Conservation (phyloP, 2,888 invertebrate species). For the Acleris laterana region DNA sequence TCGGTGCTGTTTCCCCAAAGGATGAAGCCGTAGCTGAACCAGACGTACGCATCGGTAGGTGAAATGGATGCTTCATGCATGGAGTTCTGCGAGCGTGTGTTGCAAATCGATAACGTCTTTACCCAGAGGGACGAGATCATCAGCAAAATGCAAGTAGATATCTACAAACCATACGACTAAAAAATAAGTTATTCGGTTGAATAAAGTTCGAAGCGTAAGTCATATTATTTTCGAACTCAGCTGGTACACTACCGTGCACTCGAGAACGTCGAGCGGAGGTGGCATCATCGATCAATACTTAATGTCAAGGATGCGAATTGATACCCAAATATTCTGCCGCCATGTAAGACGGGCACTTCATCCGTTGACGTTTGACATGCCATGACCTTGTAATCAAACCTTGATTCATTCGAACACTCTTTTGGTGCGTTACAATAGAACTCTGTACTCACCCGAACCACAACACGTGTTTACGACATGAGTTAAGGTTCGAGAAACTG, state of each 20-base stretch:
- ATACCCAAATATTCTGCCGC: conserved; percentile 38
- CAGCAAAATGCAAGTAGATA: too few relatives aligned
- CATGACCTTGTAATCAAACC: conserved; percentile 43
- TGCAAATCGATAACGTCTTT: too few relatives aligned
- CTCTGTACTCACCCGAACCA: not conserved
- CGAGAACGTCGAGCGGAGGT: conserved; percentile 6
- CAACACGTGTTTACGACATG: too few relatives aligned
- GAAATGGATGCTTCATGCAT: too few relatives aligned
- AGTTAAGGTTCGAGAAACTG: too few relatives aligned
- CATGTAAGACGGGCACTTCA: conserved; percentile 37
- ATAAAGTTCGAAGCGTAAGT: not conserved
- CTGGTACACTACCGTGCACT: conserved; percentile 1
- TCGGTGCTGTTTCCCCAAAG: too few relatives aligned
- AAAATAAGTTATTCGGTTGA: too few relatives aligned
- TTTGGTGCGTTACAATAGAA: conserved; percentile 4
- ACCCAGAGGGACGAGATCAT: too few relatives aligned
- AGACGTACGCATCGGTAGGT: too few relatives aligned
- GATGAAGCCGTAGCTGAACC: too few relatives aligned
- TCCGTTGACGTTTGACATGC: conserved; percentile 42
- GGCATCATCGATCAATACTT: conserved; percentile 41
- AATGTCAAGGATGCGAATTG: conserved; percentile 43
- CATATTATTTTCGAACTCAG: conserved; percentile 3
- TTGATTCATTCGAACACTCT: conserved; percentile 32
- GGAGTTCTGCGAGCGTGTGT: too few relatives aligned
- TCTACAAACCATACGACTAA: too few relatives aligned